Base-by-base conservation (phyloP, 2,797 vertebrate species). In the Urophycis tenuis region DNA sequence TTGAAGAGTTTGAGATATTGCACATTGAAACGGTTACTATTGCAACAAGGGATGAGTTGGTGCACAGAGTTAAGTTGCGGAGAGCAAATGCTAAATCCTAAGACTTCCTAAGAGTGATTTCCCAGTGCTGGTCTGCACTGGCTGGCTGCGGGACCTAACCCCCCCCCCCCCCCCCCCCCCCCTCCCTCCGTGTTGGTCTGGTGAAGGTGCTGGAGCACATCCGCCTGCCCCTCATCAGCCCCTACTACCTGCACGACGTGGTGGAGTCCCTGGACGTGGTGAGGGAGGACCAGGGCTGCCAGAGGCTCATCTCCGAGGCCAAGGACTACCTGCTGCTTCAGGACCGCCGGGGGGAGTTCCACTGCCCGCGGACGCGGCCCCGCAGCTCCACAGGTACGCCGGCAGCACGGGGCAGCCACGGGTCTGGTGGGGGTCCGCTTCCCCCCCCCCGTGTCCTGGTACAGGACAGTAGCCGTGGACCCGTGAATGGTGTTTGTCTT, bases 291-390 rank as follows among this genome's bases (percentile, higher is more conserved):
- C 91, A 88, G 71, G 85, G 74, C 70, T 94, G 94, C 79, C 93
- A 94, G 87, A 91, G 79, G 79, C 93, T 95, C 75, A 93, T 95
- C 85, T 94, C 94, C 0, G 92, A 95, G 79, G 93, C 94, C 74
- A 94, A 95, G 84, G 93, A 94, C 85, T 95, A 93, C 85, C 85
- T 95, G 36, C 87, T 95, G 88, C 89, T 95, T 0, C 93, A 94
- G 84, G 94, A 95, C 81, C 93, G 94, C 15, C 87, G 93, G 1
- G 93, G 92, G 81, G 93, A 95, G 74, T 92, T 95, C 2, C 93
- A 92, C 83, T 91, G 90, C 77, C 78, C 90, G 8, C 84, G 93
- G 78, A 89, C 92, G 0, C 90, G 93, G 53, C 94, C 93, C 0
- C 93, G 93, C 34, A 87, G 91, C 36, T 92, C 92, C 76, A 94